A percentile compares a stretch with the other conserved stretches of the same genome.
Conservation (phyloP, 2,113 vertebrate genomes). For the Psephotus haematonotus region DNA sequence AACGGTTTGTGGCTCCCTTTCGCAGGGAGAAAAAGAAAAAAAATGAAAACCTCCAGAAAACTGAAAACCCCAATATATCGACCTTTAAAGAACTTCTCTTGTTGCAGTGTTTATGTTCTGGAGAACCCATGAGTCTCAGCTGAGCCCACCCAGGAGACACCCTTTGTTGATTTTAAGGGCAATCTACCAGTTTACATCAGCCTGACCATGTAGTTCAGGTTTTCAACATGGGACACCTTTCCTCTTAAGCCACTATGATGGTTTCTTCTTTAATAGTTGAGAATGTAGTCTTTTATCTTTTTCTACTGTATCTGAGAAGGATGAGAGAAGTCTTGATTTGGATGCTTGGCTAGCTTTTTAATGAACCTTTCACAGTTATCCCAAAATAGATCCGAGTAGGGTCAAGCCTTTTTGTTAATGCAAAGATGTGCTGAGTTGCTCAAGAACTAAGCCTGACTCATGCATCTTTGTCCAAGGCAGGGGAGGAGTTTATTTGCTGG, state of each 20-base stretch:
- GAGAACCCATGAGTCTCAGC: neutral
- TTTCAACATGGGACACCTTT: neutral
- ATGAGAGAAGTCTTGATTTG: neutral
- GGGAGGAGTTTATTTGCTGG: neutral
- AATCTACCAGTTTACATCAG: neutral
- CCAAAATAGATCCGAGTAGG: neutral
- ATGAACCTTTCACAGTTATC: neutral
- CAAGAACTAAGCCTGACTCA: neutral
- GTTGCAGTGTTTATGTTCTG: neutral
- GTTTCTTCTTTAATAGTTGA: neutral
- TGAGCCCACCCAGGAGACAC: neutral
- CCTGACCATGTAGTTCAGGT: neutral
- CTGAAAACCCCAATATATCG: neutral
- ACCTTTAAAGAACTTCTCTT: constrained; percentile 14
- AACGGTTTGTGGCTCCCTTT: constrained; percentile 3
- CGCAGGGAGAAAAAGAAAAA: neutral
- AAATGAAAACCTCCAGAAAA: neutral
- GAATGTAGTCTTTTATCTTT: neutral
- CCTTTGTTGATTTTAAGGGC: neutral
- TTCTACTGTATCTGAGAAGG: neutral
- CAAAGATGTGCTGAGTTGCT: neutral
- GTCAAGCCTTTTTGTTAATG: neutral
- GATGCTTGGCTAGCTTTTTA: neutral
- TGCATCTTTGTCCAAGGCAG: neutral
- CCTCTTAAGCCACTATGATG: neutral